Conservation (phyloP, 1,140 invertebrate genomes). For the Drosophila pseudoananassae region DNA sequence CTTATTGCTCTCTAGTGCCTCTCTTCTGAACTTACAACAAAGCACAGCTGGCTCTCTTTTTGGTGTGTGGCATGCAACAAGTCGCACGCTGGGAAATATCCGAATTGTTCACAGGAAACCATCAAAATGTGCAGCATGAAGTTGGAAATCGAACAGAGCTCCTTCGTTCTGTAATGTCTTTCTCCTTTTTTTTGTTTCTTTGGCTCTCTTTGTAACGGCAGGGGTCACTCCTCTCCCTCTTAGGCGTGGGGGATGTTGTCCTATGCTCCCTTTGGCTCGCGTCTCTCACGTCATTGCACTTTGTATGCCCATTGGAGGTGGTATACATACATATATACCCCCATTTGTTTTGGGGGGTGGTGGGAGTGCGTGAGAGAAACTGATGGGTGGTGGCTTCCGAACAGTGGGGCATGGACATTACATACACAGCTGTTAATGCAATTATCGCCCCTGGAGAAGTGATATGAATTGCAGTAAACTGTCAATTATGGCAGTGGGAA, state of each 20-base stretch:
- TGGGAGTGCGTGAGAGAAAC: conserved; percentile 50
- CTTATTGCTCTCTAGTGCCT: conserved; percentile 11
- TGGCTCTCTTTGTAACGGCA: conserved; percentile 11
- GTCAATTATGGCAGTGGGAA: conserved; percentile 20
- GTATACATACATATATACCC: too few relatives aligned
- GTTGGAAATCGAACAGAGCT: conserved; percentile 41
- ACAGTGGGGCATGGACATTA: conserved; percentile 48
- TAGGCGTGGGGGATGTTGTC: conserved; percentile 10
- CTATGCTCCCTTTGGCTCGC: conserved; percentile 24
- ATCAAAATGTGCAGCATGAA: conserved; percentile 74
- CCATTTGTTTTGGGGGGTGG: conserved; percentile 14
- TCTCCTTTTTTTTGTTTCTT: not conserved
- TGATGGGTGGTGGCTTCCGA: conserved; percentile 41
- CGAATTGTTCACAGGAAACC: conserved; percentile 77
- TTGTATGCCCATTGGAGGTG: conserved; percentile 1
- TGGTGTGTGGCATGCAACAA: conserved; percentile 69
- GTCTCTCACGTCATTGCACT: conserved; percentile 57
- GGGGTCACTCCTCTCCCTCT: not conserved
- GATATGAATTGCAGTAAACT: conserved; percentile 35
- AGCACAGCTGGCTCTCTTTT: not conserved
- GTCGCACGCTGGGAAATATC: conserved; percentile 72
- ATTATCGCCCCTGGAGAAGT: conserved; percentile 12
- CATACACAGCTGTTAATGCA: conserved; percentile 34
- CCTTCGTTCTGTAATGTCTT: conserved; percentile 9
- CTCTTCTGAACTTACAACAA: not conserved